Conservation (phyloP, 2,797 vertebrate genomes). For the Lycodopsis pacificus region DNA sequence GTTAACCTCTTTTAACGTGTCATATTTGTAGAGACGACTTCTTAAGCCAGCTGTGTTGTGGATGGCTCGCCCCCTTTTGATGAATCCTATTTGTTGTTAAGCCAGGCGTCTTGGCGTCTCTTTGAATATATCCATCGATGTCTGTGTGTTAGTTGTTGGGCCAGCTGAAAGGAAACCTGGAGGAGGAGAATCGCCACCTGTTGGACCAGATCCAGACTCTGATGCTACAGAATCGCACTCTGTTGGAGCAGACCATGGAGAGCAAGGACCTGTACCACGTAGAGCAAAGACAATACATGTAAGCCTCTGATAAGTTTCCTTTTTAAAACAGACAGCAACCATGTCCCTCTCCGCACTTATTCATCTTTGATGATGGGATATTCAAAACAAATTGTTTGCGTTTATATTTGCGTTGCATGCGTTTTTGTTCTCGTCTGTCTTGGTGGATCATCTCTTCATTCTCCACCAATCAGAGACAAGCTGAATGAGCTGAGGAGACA, state of each 20-base stretch:
- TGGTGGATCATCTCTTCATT: neutral
- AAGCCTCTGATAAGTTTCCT: constrained; percentile 42
- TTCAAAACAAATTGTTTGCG: neutral
- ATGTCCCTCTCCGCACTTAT: neutral
- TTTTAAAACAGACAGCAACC: neutral
- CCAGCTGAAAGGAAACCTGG: constrained; percentile 98
- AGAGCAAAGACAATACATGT: constrained; percentile 99
- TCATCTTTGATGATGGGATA: neutral
- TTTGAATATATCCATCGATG: constrained; percentile 6
- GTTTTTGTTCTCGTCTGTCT: neutral
- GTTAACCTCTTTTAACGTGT: constrained; percentile 2
- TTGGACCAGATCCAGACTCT: constrained; percentile 98
- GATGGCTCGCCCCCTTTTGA: neutral
- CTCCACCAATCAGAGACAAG: constrained; percentile 87
- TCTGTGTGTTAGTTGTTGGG: constrained; percentile 88
- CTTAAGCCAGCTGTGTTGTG: constrained; percentile 34
- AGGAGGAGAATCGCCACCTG: constrained; percentile 98
- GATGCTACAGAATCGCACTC: constrained; percentile 96
- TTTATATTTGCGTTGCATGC: neutral
- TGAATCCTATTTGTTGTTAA: constrained; percentile 5
- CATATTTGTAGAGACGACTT: neutral
- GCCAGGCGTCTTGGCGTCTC: neutral
- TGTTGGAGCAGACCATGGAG: constrained; percentile 99
- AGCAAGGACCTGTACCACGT: constrained; percentile 99
- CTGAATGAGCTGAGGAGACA: constrained; percentile 96